Conservation (phyloP, 1,140 invertebrate genomes). For the Conus ventricosus region DNA sequence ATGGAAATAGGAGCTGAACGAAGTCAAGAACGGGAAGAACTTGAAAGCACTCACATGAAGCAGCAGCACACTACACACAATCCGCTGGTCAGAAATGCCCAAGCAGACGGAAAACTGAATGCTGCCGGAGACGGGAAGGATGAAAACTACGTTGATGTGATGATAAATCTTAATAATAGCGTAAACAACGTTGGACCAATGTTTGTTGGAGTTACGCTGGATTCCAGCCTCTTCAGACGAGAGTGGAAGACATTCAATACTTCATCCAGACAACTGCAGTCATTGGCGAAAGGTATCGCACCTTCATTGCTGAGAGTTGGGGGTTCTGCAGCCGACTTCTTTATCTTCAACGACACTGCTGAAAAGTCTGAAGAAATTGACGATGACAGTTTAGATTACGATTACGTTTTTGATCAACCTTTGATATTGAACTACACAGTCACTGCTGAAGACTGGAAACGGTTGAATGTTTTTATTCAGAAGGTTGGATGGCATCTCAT, state of each 20-base stretch:
- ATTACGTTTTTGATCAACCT: background rate
- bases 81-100: background rate
- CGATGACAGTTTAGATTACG: background rate
- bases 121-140: background rate
- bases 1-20: background rate
- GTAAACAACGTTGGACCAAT: conserved; percentile 7
- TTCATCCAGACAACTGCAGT: background rate
- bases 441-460: conserved; percentile 13
- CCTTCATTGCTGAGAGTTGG: conserved; percentile 26
- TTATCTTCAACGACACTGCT: conserved; percentile 24
- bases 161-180: background rate
- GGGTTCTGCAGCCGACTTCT: conserved; percentile 26
- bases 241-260: conserved; percentile 5
- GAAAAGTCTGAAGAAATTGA: background rate
- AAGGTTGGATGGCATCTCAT: conserved; percentile 31
- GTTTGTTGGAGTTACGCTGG: conserved; percentile 32
- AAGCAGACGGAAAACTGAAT: background rate
- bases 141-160: background rate
- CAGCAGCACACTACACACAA: background rate
- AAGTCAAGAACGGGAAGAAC: background rate
- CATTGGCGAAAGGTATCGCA: conserved; percentile 17
- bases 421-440: background rate
- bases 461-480: conserved; percentile 11
- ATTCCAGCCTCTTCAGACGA: conserved; percentile 16
- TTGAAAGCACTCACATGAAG: background rate